Evolutionary conservation across 1,140 invertebrate species (phyloP), one percentile per base, ranked within the genome.

Genomic region (Himalopsyche phryganea): DNA sequence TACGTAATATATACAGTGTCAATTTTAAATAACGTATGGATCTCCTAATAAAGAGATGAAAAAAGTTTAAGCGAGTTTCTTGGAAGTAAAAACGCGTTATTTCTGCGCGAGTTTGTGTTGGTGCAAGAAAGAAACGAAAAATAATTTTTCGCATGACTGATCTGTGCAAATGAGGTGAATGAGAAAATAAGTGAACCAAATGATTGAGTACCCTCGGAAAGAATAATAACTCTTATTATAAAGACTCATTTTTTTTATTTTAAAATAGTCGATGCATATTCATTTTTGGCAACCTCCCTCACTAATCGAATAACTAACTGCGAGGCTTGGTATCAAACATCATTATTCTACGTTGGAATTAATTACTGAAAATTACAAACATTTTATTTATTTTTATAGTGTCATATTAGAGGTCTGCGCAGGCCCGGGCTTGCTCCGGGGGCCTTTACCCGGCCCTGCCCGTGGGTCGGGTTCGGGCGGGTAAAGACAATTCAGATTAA

Each of bases 121-220:
- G 56, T 40, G 38, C 40, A 57, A 58, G 61, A 63, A 75, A 28
- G 23, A 28, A 28, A 28, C 3, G 75, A 78, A 75, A 78, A 78
- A 78, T 78, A 77, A 78, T 78, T 78, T 78, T 76, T 70, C 74
- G 72, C 76, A 68, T 69, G 74, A 77, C 67, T 73, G 69, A 69
- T 62, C 69, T 77, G 74, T 75, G 76, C 74, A 78, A 78, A 78
- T 78, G 76, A 77, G 71, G 73, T 75, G 75, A 63, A 66, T 61
- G 50, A 60, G 53, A 49, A 76, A 68, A 58, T 63, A 68, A 69
- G 69, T 74, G 72, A 77, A 63, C 72, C 76, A 75, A 69, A 72
- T 78, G 75, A 78, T 78, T 78, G 75, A 77, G 71, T 68, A 69
- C 66, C 68, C 40, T 50, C 44, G 61, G 61, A 57, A 58, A 49